phyloP scores from a whole-genome alignment of 2,888 invertebrate genomes.

The Trilocha varians region DNA sequence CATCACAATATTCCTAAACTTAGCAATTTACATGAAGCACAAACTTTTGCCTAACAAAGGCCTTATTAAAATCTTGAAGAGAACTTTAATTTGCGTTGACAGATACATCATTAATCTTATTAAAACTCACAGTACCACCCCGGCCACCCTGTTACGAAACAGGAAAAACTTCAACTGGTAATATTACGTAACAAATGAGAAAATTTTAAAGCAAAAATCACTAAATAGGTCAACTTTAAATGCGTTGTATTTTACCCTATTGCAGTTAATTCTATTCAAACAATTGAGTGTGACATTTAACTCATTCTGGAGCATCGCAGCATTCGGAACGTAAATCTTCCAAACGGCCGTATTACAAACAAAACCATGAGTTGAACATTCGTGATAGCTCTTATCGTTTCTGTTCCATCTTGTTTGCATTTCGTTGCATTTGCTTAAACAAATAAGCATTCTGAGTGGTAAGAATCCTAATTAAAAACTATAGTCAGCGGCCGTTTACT shows the following conservation, averaged over 20 bases:
- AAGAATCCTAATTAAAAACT: slow-evolving; percentile 65
- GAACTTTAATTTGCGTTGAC: slow-evolving; percentile 58
- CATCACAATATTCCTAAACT: slow-evolving; percentile 23
- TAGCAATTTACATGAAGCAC: slow-evolving; percentile 48
- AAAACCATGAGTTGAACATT: slow-evolving; percentile 44
- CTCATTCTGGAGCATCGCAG: slow-evolving; percentile 35
- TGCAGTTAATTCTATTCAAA: slow-evolving; percentile 41
- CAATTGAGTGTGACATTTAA: slow-evolving; percentile 51
- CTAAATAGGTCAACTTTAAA: slow-evolving; percentile 11
- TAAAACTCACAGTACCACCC: slow-evolving; percentile 28
- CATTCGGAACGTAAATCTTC: slow-evolving; percentile 53
- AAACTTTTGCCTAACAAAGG: slow-evolving; percentile 48
- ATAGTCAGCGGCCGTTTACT: slow-evolving; percentile 56
- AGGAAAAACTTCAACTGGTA: slow-evolving; percentile 23
- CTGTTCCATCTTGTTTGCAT: slow-evolving; percentile 40
- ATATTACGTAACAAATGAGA: slow-evolving; percentile 15
- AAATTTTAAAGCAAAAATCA: slow-evolving; percentile 2
- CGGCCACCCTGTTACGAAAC: slow-evolving; percentile 7
- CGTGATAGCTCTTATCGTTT: slow-evolving; percentile 49
- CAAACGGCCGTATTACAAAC: slow-evolving; percentile 50
- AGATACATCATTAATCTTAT: slow-evolving; percentile 60
- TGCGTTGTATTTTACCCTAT: slow-evolving; percentile 24
- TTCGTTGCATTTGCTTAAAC: slow-evolving; percentile 54
- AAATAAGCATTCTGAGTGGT: slow-evolving; percentile 53
- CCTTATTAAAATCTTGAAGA: slow-evolving; percentile 59